Conservation (phyloP, 2,888 invertebrate genomes). For the Campaea margaritaria region DNA sequence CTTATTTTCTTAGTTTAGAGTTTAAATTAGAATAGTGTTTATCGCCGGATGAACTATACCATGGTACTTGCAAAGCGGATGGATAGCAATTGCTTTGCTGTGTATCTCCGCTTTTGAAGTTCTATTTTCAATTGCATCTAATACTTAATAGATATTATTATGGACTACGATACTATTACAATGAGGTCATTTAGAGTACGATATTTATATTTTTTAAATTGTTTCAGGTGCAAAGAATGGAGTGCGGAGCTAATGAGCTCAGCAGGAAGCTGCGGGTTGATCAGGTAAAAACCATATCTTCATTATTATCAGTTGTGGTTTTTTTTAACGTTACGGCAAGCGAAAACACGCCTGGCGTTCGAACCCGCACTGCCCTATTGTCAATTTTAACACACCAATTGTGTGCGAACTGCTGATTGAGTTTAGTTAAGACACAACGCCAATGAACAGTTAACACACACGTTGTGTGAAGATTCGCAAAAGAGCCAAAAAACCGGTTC, state of each 20-base stretch:
- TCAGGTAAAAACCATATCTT: constrained; percentile 60
- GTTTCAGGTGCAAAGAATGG: constrained; percentile 82
- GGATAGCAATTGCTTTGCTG: constrained; percentile 65
- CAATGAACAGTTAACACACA: too few relatives aligned
- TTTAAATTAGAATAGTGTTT: constrained; percentile 38
- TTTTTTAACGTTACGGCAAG: too few relatives aligned
- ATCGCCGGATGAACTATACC: constrained; percentile 39
- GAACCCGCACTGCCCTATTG: too few relatives aligned
- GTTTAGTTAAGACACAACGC: too few relatives aligned
- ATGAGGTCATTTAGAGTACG: constrained; percentile 1
- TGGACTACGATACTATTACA: too few relatives aligned
- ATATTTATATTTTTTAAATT: constrained; percentile 44
- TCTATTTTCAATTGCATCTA: constrained; percentile 23
- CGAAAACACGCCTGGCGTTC: too few relatives aligned
- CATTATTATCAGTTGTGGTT: too few relatives aligned
- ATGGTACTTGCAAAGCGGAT: constrained; percentile 58
- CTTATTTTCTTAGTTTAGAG: constrained; percentile 40
- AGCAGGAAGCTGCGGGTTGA: constrained; percentile 79
- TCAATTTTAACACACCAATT: too few relatives aligned
- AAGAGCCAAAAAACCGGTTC: too few relatives aligned
- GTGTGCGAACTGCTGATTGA: too few relatives aligned
- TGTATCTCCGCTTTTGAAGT: constrained; percentile 54
- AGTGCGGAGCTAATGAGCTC: constrained; percentile 73
- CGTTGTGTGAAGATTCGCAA: too few relatives aligned
- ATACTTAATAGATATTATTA: neutral